A percentile compares a stretch with the other conserved stretches of the same genome.
These are phyloP conservation scores for Chiroxiphia lanceolata DNA, from an alignment of 2,797 vertebrate species.

Conservation along the genomic window DNA sequence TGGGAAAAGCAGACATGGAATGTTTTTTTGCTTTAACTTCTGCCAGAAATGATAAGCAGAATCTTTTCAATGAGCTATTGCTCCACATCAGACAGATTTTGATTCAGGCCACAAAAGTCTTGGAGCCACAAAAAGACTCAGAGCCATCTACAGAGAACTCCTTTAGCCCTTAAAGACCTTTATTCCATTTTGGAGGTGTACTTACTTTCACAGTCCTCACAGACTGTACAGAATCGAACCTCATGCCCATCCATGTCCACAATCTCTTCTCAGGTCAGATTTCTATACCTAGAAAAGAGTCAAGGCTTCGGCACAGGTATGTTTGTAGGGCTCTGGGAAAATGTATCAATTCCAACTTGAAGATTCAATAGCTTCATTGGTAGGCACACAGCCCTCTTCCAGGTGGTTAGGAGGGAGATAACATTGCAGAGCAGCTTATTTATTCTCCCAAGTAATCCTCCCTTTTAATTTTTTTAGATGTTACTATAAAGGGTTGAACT, in stretches of 20 bases:
- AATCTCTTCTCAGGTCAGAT: background rate
- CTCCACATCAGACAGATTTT: background rate
- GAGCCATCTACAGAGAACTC: background rate
- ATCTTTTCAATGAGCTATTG: background rate
- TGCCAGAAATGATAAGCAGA: background rate
- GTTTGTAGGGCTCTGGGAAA: background rate
- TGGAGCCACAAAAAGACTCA: background rate
- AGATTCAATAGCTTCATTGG: rapidly evolving
- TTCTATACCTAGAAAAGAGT: background rate
- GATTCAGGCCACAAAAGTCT: background rate
- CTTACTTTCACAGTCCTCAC: background rate
- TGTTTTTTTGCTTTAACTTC: background rate
- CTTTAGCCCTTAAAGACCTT: background rate
- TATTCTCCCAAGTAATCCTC: background rate
- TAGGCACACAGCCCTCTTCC: background rate
- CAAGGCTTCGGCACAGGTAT: background rate
- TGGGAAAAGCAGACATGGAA: background rate
- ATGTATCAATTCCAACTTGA: background rate
- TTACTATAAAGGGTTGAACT: background rate
- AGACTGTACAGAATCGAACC: background rate
- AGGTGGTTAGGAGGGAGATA: background rate
- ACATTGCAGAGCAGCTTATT: background rate
- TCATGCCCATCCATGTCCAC: background rate
- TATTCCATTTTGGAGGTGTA: background rate
- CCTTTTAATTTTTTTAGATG: background rate